A percentile compares a stretch with the other conserved stretches of the same genome.
Evolutionary conservation across 1,140 invertebrate genomes (phyloP).

Genomic region (Megathymus violae): DNA sequence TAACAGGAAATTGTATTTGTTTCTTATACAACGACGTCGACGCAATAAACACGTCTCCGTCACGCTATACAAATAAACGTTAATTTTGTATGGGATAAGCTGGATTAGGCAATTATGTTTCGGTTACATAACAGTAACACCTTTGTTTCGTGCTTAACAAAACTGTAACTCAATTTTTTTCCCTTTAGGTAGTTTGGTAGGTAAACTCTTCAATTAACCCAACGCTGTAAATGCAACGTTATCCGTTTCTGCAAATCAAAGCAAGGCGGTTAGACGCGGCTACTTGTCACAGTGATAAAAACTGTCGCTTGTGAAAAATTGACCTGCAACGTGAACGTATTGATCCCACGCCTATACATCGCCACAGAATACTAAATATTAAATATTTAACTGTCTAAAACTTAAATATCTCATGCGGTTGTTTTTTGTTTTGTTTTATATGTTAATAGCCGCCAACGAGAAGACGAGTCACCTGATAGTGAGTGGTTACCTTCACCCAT

Average conservation of each 20-base stretch:
- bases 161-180: background rate
- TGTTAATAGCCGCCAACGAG: too few relatives aligned
- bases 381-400: too few relatives aligned
- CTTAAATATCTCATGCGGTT: too few relatives aligned
- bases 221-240: background rate
- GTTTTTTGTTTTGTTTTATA: too few relatives aligned
- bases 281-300: too few relatives aligned
- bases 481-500: too few relatives aligned
- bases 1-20: constrained; percentile 81
- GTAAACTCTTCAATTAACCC: background rate
- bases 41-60: constrained; percentile 64
- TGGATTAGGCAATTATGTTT: constrained; percentile 21
- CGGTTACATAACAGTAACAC: constrained; percentile 14
- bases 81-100: constrained; percentile 46
- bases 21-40: constrained; percentile 71
- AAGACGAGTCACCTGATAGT: too few relatives aligned
- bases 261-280: too few relatives aligned
- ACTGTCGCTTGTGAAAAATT: too few relatives aligned
- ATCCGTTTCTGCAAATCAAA: background rate
- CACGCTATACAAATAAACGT: constrained; percentile 57
- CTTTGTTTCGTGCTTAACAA: constrained; percentile 1
- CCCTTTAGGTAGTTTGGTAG: background rate
- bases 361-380: too few relatives aligned
- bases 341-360: too few relatives aligned
- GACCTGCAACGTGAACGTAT: too few relatives aligned